Conservation (phyloP, 30 jellyfish, hydroid and myxozoan species). For the Calvadosia cruxmelitensis region DNA sequence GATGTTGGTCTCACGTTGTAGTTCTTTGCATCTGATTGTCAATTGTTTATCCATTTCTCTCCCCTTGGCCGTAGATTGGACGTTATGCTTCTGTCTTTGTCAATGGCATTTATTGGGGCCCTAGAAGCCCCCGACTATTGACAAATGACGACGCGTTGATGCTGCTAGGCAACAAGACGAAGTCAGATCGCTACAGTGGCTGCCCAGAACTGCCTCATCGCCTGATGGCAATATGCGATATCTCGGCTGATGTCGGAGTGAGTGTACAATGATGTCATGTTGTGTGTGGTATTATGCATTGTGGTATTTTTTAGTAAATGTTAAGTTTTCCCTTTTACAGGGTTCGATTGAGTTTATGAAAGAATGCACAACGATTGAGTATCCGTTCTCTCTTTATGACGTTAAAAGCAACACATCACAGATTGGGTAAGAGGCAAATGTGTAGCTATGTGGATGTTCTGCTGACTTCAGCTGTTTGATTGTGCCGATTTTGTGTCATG, state of each 20-base stretch:
- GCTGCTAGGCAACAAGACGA: slow-evolving; percentile 37
- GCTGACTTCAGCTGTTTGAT: not conserved
- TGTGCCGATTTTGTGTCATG: not conserved
- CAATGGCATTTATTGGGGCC: slow-evolving; percentile 97
- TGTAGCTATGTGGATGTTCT: not conserved
- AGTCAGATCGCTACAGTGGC: slow-evolving; percentile 66
- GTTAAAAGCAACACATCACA: slow-evolving; percentile 41
- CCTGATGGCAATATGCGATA: slow-evolving; percentile 76
- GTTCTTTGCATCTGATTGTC: no score
- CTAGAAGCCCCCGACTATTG: slow-evolving; percentile 79
- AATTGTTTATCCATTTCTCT: no score
- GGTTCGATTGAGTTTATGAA: slow-evolving; percentile 88
- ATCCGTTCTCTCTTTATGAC: slow-evolving; percentile 73
- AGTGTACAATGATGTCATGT: no score
- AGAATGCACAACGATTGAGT: slow-evolving; percentile 83
- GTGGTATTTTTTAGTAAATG: not conserved
- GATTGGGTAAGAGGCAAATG: slow-evolving; percentile 87
- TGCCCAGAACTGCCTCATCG: slow-evolving; percentile 96
- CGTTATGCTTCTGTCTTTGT: slow-evolving; percentile 73
- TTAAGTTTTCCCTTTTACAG: slow-evolving; percentile 4
- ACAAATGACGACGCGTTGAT: slow-evolving; percentile 70
- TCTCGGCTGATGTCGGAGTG: slow-evolving; percentile 93
- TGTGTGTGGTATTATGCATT: no score
- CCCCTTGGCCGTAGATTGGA: slow-evolving; percentile 64
- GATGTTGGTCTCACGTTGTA: no score